These are phyloP conservation scores for Microctonus aethiopoides DNA, from an alignment of 2,888 invertebrate genomes.

Conservation along the genomic window DNA sequence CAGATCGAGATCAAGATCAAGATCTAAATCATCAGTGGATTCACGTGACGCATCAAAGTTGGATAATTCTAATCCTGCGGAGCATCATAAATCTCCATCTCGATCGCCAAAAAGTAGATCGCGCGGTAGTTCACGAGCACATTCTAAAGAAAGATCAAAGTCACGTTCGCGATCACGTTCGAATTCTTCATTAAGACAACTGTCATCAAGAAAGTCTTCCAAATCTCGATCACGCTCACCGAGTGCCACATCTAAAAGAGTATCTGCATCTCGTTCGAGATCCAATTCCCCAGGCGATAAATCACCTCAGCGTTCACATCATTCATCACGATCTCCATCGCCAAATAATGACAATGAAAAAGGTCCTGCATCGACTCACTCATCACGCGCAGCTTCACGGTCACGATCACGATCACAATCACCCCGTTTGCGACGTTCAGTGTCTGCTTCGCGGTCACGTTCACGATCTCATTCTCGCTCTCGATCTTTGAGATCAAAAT, in stretches of 20 bases:
- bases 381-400: constrained; percentile 36
- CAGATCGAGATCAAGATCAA: constrained; percentile 21
- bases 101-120: constrained; percentile 36
- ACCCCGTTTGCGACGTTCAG: not conserved
- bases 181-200: constrained; percentile 43
- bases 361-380: constrained; percentile 33
- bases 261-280: constrained; percentile 38
- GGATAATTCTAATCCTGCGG: constrained; percentile 23
- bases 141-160: constrained; percentile 31
- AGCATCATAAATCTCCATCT: constrained; percentile 31
- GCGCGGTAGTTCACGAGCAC: constrained; percentile 29
- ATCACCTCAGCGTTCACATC: constrained; percentile 33
- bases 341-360: constrained; percentile 21
- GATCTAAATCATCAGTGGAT: constrained; percentile 41
- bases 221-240: constrained; percentile 43
- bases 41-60: constrained; percentile 50
- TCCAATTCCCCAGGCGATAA: constrained; percentile 50
- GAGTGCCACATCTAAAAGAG: constrained; percentile 39
- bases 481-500: not conserved
- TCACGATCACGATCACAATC: constrained; percentile 42
- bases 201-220: constrained; percentile 27
- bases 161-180: constrained; percentile 37
- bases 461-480: constrained; percentile 13
- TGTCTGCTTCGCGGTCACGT: constrained; percentile 3
- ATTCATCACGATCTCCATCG: constrained; percentile 50